Evolutionary conservation across 2,797 vertebrate genomes (phyloP).

Genomic region (Melanotaenia maccullochi): DNA sequence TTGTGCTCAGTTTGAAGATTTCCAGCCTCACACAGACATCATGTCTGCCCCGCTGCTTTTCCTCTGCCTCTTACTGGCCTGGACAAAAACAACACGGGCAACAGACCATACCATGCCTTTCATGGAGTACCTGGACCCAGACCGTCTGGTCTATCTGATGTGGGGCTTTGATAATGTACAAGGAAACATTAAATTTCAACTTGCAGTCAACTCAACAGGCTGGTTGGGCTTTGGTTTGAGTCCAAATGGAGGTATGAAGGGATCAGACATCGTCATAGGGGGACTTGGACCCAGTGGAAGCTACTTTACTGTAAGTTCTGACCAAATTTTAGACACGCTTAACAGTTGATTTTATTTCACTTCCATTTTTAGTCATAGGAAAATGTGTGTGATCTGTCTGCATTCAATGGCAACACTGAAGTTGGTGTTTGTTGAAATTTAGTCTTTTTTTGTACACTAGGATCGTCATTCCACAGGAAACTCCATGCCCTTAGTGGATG

Average conservation of each 20-base stretch:
- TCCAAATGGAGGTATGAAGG: slow-evolving; percentile 70
- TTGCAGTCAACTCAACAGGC: slow-evolving; percentile 78
- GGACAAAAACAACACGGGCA: slow-evolving; percentile 18
- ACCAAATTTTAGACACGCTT: not conserved
- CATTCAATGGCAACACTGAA: not conserved
- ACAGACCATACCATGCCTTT: slow-evolving; percentile 65
- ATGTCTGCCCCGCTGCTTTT: slow-evolving; percentile 59
- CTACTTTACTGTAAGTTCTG: slow-evolving; percentile 83
- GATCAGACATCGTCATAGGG: slow-evolving; percentile 82
- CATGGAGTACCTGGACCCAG: slow-evolving; percentile 78
- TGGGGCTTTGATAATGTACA: slow-evolving; percentile 80
- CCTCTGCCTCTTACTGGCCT: slow-evolving; percentile 39
- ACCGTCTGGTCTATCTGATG: slow-evolving; percentile 59
- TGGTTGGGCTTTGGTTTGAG: slow-evolving; percentile 86
- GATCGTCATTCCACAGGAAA: slow-evolving; percentile 77
- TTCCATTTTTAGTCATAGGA: not conserved
- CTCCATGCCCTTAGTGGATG: slow-evolving; percentile 71
- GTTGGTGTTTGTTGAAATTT: not conserved
- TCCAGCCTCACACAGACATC: slow-evolving; percentile 32
- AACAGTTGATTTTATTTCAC: not conserved
- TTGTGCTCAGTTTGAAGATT: slow-evolving; percentile 48
- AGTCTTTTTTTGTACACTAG: slow-evolving; percentile 58
- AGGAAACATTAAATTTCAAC: slow-evolving; percentile 78
- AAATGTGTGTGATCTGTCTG: not conserved
- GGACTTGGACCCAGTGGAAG: slow-evolving; percentile 69